These are phyloP conservation scores for Agriotes lineatus DNA, from an alignment of 2,888 invertebrate species.

Conservation along the genomic window DNA sequence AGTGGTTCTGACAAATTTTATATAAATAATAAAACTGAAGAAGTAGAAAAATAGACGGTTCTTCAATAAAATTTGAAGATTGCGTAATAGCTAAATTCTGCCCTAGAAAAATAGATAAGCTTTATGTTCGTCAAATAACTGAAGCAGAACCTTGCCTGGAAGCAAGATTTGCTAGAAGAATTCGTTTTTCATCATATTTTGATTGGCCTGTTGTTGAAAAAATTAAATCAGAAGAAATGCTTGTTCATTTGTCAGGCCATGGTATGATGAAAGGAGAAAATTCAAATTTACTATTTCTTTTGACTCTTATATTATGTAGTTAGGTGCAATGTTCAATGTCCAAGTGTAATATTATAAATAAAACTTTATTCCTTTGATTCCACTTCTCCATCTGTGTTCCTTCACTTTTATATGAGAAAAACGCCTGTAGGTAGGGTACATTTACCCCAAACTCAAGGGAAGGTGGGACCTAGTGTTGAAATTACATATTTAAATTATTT, in stretches of 20 bases:
- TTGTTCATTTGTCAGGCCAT: neutral
- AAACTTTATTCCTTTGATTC: neutral
- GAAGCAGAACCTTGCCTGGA: neutral
- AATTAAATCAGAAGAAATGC: constrained; percentile 1
- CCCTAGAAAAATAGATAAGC: neutral
- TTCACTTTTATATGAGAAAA: neutral
- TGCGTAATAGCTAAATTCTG: constrained; percentile 7
- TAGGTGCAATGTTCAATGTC: neutral
- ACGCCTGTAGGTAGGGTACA: neutral
- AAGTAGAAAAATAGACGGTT: neutral
- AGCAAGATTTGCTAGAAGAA: constrained; percentile 8
- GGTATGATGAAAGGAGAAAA: neutral
- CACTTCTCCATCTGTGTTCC: neutral
- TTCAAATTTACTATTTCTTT: neutral
- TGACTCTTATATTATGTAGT: neutral
- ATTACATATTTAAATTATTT: neutral
- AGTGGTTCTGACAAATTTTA: neutral
- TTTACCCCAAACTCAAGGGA: neutral
- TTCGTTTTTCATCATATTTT: neutral
- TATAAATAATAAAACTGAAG: neutral
- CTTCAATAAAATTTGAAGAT: neutral
- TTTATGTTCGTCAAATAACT: constrained; percentile 3
- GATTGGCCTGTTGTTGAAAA: constrained; percentile 15
- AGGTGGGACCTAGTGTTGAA: neutral
- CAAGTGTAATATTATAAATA: neutral